Percentiles rank a stretch among this genome's conserved stretches.
Evolutionary conservation across 2,888 invertebrate genomes (phyloP).

Genomic region (Pachymerium ferrugineum): DNA sequence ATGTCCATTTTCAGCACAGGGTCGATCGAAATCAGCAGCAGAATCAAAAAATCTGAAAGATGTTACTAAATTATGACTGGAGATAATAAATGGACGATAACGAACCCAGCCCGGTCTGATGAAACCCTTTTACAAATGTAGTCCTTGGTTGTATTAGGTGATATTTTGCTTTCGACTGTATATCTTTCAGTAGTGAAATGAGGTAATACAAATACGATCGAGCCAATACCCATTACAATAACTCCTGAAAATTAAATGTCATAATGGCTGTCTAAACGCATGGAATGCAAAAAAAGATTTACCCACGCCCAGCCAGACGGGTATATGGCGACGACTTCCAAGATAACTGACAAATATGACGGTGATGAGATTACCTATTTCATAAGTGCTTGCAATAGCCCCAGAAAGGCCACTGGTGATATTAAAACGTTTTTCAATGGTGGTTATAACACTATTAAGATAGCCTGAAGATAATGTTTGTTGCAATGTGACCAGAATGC

Average conservation of each 20-base stretch:
- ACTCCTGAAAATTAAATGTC: conserved; percentile 59
- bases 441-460: conserved; percentile 92
- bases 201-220: conserved; percentile 84
- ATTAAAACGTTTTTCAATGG: conserved; percentile 86
- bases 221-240: conserved; percentile 88
- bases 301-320: conserved; percentile 91
- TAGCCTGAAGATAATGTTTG: conserved; percentile 87
- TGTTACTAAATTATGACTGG: too few species aligned
- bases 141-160: conserved; percentile 48
- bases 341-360: conserved; percentile 94
- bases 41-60: not conserved
- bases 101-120: too few species aligned
- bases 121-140: conserved; percentile 73
- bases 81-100: too few species aligned
- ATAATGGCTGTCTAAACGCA: too few species aligned
- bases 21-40: conserved; percentile 43
- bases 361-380: conserved; percentile 90
- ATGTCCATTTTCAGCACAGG: conserved; percentile 45
- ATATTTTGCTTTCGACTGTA: conserved; percentile 36
- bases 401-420: conserved; percentile 90
- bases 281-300: conserved; percentile 47
- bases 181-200: conserved; percentile 64
- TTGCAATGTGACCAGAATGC: conserved; percentile 82
- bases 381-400: conserved; percentile 87
- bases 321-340: conserved; percentile 84